Conservation (phyloP, 2,113 vertebrate genomes). For the Psilopogon haemacephalus region DNA sequence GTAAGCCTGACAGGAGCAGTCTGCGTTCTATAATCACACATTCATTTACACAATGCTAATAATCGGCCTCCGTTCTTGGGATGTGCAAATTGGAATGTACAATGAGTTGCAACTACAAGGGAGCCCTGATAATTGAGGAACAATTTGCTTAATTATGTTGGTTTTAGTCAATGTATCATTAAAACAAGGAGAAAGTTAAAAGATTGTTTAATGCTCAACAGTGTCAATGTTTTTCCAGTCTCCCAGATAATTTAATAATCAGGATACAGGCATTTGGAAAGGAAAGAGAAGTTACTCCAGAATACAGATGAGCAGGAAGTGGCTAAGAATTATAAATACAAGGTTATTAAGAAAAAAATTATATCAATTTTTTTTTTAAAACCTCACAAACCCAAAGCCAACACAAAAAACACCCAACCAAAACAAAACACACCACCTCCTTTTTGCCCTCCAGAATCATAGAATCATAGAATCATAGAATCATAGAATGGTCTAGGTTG, state of each 20-base stretch:
- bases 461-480: no score
- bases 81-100: neutral
- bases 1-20: neutral
- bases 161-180: neutral
- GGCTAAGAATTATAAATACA: neutral
- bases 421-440: neutral
- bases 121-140: neutral
- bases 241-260: neutral
- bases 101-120: neutral
- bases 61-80: neutral
- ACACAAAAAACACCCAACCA: no score
- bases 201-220: neutral
- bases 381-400: no score
- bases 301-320: neutral
- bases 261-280: neutral
- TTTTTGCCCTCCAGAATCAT: no score
- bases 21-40: neutral
- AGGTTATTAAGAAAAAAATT: neutral
- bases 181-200: slow-evolving; percentile 4
- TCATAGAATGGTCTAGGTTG: no score
- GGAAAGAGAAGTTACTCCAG: neutral
- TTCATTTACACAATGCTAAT: neutral
- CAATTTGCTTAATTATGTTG: neutral
- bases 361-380: no score
- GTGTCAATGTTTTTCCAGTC: neutral